Evolutionary conservation across 1,140 invertebrate genomes (phyloP), one percentile per base, ranked within the genome.

Genomic region (Caenorhabditis latens): DNA sequence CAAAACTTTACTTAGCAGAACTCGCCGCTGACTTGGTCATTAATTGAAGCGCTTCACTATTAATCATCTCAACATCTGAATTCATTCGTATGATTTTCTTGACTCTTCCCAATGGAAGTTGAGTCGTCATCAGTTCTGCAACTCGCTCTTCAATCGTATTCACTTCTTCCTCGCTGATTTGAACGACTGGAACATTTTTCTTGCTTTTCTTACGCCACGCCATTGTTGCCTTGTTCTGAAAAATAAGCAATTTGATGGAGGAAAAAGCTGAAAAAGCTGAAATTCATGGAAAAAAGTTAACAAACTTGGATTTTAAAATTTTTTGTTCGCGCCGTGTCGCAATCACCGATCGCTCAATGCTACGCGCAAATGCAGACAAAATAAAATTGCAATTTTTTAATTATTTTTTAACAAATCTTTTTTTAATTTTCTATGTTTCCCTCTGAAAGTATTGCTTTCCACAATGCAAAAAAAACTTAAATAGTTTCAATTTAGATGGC

Each of bases 151-250:
- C 71, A 9, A 79, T 50, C 1, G 32, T n/a, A 19, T 53, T 1
- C 19, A 79, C 43, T 13, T 50, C 46, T 11, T 79, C 71, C 4
- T 79, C 71, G 71, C 71, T 79, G n/a, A 79, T 79, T 53, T 50
- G 71, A 5, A 50, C 71, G 46, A 79, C 53, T 24, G 43, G 71
- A 13, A n/a, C 71, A 50, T 48, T 53, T 79, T 79, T 79, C 43
- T 79, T 79, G 40, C 4, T 46, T n/a, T 79, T 79, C n/a, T 79
- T 79, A 24, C 71, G 71, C 71, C 71, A 79, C 13, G 71, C 71
- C 71, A 79, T 79, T n/a, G 8, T 79, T 50, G 13, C 11, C 16
- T 53, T 19, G 16, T 16, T 50, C 46, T 53, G 71, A 50, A 79
- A 24, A 79, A 79, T 67, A 0, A 40, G 21, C 32, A 32, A 32